A percentile compares a stretch with the other conserved stretches of the same genome.
These are phyloP conservation scores for Drosophila oshimai DNA, from an alignment of 1,140 invertebrate genomes.

Conservation along the genomic window DNA sequence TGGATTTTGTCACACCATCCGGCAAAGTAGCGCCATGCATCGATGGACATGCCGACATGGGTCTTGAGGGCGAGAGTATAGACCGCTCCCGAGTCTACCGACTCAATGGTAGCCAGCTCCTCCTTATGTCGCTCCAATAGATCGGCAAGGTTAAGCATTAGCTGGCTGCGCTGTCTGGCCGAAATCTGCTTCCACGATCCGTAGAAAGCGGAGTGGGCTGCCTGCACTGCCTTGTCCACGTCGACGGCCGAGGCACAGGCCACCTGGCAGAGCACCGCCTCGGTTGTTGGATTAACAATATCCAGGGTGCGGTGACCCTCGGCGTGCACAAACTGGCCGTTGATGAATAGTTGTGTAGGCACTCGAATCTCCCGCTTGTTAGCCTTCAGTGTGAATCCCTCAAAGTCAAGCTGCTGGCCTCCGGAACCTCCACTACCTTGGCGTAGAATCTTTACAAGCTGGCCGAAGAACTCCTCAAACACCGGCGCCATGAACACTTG, in stretches of 20 bases:
- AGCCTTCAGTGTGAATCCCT: conserved; percentile 88
- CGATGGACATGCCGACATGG: conserved; percentile 96
- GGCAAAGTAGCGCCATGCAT: conserved; percentile 95
- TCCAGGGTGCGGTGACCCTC: conserved; percentile 86
- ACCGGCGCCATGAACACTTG: conserved; percentile 96
- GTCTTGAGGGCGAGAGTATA: conserved; percentile 97
- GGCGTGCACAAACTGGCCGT: conserved; percentile 94
- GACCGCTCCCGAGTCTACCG: conserved; percentile 96
- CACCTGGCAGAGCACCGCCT: conserved; percentile 91
- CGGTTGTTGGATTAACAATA: conserved; percentile 93
- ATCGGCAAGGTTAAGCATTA: conserved; percentile 93
- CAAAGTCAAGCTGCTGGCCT: conserved; percentile 85
- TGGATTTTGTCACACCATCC: conserved; percentile 98
- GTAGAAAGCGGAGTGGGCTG: conserved; percentile 93
- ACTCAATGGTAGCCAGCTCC: conserved; percentile 96
- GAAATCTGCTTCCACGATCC: conserved; percentile 95
- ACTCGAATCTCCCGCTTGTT: conserved; percentile 94
- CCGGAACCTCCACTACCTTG: conserved; percentile 39
- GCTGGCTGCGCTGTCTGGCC: conserved; percentile 89
- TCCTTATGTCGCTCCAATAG: conserved; percentile 97
- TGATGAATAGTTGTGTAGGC: conserved; percentile 94
- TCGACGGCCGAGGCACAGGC: conserved; percentile 90
- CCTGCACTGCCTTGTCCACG: conserved; percentile 93
- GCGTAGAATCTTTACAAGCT: conserved; percentile 63
- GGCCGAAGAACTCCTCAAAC: conserved; percentile 90